Percentiles rank a stretch among this genome's conserved stretches.
These are phyloP conservation scores for Pseudococcus viburni DNA, from an alignment of 2,888 invertebrate species.

Conservation along the genomic window DNA sequence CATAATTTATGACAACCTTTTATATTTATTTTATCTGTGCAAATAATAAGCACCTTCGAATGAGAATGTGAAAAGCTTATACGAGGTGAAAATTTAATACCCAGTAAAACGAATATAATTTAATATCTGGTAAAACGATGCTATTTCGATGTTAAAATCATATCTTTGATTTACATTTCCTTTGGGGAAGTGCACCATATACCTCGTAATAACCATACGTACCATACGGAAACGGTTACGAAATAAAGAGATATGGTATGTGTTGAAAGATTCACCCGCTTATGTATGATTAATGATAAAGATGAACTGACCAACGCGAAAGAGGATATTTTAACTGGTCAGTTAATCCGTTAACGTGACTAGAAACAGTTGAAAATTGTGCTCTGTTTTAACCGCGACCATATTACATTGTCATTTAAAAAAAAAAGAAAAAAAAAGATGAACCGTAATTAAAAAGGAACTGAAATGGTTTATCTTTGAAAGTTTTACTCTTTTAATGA, in stretches of 20 bases:
- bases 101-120: too few relatives aligned
- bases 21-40: not conserved
- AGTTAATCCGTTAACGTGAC: slow-evolving; percentile 42
- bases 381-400: not conserved
- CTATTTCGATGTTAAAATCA: not conserved
- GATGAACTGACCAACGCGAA: slow-evolving; percentile 12
- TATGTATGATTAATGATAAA: slow-evolving; percentile 43
- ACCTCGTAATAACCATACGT: not conserved
- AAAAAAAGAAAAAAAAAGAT: not conserved
- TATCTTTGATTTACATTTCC: not conserved
- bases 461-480: slow-evolving; percentile 20
- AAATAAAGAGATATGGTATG: slow-evolving; percentile 13
- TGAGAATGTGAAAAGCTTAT: too few relatives aligned
- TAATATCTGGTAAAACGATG: not conserved
- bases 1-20: not conserved
- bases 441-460: slow-evolving; percentile 7
- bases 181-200: not conserved
- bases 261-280: slow-evolving; percentile 8
- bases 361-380: slow-evolving; percentile 31
- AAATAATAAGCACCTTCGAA: too few relatives aligned
- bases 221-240: not conserved
- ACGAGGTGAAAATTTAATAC: too few relatives aligned
- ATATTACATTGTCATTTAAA: slow-evolving; percentile 20
- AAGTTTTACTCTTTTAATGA: slow-evolving; percentile 17
- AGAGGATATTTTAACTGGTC: slow-evolving; percentile 1